Conservation (phyloP, 2,797 vertebrate genomes). For the Rhadinocentrus ornatus region DNA sequence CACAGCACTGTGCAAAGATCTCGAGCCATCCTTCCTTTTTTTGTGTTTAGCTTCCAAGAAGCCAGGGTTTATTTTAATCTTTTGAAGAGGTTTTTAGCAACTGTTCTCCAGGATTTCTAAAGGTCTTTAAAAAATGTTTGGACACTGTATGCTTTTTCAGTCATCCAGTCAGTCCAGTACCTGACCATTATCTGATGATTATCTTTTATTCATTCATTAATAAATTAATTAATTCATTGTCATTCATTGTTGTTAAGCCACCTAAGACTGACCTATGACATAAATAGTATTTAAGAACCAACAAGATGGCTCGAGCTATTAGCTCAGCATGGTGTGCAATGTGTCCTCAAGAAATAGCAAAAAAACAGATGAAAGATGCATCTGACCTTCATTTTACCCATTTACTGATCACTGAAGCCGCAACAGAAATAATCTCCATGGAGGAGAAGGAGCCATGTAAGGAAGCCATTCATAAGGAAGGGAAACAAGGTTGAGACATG, state of each 20-base stretch:
- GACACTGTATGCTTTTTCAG: neutral
- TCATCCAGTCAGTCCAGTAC: neutral
- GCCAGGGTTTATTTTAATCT: neutral
- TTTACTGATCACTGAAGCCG: neutral
- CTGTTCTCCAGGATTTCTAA: neutral
- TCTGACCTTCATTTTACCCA: neutral
- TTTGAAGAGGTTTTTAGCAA: neutral
- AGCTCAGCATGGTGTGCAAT: neutral
- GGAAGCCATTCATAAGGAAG: neutral
- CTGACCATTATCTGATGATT: neutral
- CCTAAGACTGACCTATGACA: neutral
- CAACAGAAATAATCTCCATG: too few relatives aligned
- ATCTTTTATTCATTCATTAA: neutral
- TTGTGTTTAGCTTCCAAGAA: neutral
- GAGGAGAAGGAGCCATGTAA: too few relatives aligned
- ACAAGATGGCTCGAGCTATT: neutral
- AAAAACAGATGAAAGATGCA: neutral
- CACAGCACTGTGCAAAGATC: neutral
- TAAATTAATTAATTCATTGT: neutral
- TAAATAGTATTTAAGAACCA: neutral
- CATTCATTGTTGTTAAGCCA: neutral
- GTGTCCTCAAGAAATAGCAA: neutral
- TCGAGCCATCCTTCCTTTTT: neutral
- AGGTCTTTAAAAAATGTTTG: neutral
- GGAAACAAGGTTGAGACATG: neutral